A percentile compares a stretch with the other conserved stretches of the same genome.
Evolutionary conservation across 2,888 invertebrate genomes (phyloP).

Genomic region (Aleiodes alternator): DNA sequence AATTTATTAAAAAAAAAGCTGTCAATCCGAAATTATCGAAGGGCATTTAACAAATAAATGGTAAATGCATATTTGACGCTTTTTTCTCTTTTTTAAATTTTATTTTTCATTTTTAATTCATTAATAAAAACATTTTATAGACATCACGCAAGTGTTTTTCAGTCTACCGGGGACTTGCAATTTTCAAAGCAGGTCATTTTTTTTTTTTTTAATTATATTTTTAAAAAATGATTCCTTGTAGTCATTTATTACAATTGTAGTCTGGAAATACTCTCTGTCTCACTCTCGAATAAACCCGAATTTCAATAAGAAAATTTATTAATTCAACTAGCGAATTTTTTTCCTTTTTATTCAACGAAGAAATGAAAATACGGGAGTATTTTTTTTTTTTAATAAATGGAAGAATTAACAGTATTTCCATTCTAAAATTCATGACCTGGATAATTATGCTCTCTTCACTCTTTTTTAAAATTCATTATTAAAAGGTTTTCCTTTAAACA

Average conservation of each 20-base stretch:
- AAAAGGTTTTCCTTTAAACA: slow-evolving; percentile 14
- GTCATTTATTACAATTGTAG: slow-evolving; percentile 28
- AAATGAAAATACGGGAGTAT: neutral
- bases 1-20: slow-evolving; percentile 4
- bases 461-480: slow-evolving; percentile 12
- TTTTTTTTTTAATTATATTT: neutral
- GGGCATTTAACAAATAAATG: slow-evolving; percentile 53
- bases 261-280: slow-evolving; percentile 17
- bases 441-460: slow-evolving; percentile 37
- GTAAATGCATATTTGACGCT: slow-evolving; percentile 51
- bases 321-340: neutral
- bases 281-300: slow-evolving; percentile 18
- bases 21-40: slow-evolving; percentile 53
- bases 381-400: slow-evolving; percentile 5
- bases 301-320: neutral
- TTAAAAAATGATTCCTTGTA: slow-evolving; percentile 1
- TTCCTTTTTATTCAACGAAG: neutral
- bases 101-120: slow-evolving; percentile 27
- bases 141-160: slow-evolving; percentile 56
- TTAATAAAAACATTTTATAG: slow-evolving; percentile 48
- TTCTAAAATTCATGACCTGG: slow-evolving; percentile 24
- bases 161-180: slow-evolving; percentile 63
- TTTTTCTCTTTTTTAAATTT: slow-evolving; percentile 47
- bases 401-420: slow-evolving; percentile 20
- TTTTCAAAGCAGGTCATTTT: slow-evolving; percentile 46